These are phyloP conservation scores for Cerceris ruficornis DNA, from an alignment of 2,888 invertebrate genomes.

Conservation along the genomic window DNA sequence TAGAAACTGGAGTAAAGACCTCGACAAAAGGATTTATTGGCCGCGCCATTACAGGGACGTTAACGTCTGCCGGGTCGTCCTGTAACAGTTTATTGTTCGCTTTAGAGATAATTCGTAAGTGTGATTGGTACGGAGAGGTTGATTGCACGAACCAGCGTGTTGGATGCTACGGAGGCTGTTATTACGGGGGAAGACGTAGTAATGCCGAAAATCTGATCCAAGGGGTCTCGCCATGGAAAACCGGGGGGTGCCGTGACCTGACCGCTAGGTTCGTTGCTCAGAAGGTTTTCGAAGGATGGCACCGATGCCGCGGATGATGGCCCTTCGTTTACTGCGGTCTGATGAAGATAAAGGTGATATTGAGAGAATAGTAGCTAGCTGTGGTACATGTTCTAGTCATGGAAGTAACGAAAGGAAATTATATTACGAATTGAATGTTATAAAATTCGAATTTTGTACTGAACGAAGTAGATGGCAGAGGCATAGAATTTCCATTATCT, in stretches of 20 bases:
- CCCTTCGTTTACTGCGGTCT: constrained; percentile 72
- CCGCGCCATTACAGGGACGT: constrained; percentile 58
- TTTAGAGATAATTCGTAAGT: background rate
- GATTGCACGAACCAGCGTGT: constrained; percentile 70
- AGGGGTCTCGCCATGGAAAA: constrained; percentile 78
- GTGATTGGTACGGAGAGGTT: too few relatives aligned
- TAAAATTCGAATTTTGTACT: background rate
- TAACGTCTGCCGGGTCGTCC: constrained; percentile 61
- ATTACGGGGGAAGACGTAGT: constrained; percentile 75
- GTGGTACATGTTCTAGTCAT: background rate
- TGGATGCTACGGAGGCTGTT: constrained; percentile 77
- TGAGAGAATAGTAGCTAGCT: background rate
- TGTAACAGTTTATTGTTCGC: constrained; percentile 11
- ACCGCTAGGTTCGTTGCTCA: constrained; percentile 65
- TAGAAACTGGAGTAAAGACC: constrained; percentile 72
- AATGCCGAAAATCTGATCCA: constrained; percentile 79
- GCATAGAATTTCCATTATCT: too few relatives aligned
- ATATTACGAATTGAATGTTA: background rate
- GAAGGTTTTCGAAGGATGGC: constrained; percentile 70
- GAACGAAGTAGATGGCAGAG: too few relatives aligned
- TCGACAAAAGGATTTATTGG: constrained; percentile 74
- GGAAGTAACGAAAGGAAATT: background rate
- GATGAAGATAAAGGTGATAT: constrained; percentile 11
- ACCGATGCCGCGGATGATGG: constrained; percentile 57
- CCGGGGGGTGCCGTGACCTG: constrained; percentile 74